A percentile compares a stretch with the other conserved stretches of the same genome.
Conservation (phyloP, 1,140 invertebrate genomes). For the Aporrectodea caliginosa region DNA sequence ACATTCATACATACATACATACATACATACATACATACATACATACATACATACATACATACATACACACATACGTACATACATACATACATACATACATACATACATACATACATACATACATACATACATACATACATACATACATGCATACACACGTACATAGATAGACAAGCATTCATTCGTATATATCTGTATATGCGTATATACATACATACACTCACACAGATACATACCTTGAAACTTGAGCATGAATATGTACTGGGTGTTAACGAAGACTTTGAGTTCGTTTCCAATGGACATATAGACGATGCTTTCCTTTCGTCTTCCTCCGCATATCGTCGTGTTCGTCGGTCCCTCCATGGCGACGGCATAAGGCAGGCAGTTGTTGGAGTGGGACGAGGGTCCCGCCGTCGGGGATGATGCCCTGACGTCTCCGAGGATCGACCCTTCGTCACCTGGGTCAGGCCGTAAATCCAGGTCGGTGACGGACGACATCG, state of each 20-base stretch:
- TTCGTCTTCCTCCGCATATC: background rate
- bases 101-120: no score
- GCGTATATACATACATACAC: background rate
- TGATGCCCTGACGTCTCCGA: no score
- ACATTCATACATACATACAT: no score
- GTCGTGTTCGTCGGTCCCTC: background rate
- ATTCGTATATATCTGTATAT: background rate
- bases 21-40: no score
- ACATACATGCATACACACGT: no score
- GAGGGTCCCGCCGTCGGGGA: no score
- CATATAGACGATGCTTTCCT: background rate
- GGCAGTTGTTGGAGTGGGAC: background rate
- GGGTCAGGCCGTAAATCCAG: background rate
- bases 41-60: no score
- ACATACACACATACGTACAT: no score
- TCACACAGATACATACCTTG: background rate
- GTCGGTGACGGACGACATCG: background rate
- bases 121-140: no score
- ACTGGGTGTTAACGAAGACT: background rate
- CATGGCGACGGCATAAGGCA: background rate
- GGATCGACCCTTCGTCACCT: background rate
- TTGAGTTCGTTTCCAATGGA: background rate
- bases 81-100: no score
- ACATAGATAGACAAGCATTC: no score
- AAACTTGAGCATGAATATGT: background rate